Base-by-base conservation (phyloP, 2,113 vertebrate genomes). In the Tachysurus vachellii region DNA sequence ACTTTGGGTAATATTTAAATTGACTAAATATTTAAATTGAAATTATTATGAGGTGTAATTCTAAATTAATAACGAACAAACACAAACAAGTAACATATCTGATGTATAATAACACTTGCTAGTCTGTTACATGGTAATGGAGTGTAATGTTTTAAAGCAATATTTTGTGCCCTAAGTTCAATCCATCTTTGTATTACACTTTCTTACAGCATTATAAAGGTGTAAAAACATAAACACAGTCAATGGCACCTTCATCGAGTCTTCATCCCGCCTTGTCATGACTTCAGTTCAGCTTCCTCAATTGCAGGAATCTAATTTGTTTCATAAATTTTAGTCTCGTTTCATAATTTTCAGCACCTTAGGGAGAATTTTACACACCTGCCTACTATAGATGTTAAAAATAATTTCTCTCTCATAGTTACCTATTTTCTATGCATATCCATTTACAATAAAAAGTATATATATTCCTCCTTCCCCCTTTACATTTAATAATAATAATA, bases 401-500 rank as follows among this genome's bases (percentile, higher is more conserved):
- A 31, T 19, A 0, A 19, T 57, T 80, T 36, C 3, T 1, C 4
- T 31, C 28, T 80, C 28, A 59, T 80, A 88, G 85, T 82, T 91
- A 61, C 10, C 36, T 44, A 86, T 90, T 89, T 90, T 87, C 89
- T 88, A 68, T 89, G 89, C 89, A 91, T 89, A 89, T 88, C 85
- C 61, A 90, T 89, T 89, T 70, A 90, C 82, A 92, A 85, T 90
- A 88, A 85, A 89, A 17, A 88, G 75, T 88, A 85, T 83, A 85
- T 88, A 89, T 88, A 70, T 86, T 8, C 28, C n/a, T 47, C 14
- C 7, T 47, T 3, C 13, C 16, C 23, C 14, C 26, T 94, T 94
- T 94, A 93, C 94, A 94, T 92, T 94, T 92, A 94, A 94, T 95
- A 94, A 95, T 80, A 26, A 80, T 62, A 54, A 82, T 54, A 77